Conservation (phyloP, 2,113 vertebrate species). For the Pantherophis guttatus region DNA sequence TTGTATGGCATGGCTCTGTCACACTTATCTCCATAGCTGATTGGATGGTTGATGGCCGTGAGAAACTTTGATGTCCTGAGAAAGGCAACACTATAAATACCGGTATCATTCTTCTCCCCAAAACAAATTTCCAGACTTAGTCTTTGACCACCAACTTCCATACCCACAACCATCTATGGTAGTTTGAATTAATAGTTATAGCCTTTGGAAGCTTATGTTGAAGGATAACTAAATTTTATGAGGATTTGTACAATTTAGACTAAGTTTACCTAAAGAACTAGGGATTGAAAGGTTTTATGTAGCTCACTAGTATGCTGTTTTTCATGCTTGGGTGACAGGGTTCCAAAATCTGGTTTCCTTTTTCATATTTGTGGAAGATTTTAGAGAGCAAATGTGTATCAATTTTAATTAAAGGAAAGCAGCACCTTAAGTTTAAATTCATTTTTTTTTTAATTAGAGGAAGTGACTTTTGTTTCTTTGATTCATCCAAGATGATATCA, state of each 20-base stretch:
- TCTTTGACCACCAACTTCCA: background rate
- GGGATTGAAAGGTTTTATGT: background rate
- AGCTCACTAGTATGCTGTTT: background rate
- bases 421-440: background rate
- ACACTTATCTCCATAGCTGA: background rate
- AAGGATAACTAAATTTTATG: background rate
- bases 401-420: background rate
- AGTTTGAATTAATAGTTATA: background rate
- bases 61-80: background rate
- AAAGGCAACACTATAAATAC: background rate
- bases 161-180: background rate
- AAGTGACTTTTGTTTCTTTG: background rate
- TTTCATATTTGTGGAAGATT: background rate
- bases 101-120: background rate
- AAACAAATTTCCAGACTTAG: background rate
- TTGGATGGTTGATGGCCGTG: background rate
- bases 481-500: background rate
- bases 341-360: background rate
- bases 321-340: background rate
- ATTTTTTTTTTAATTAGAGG: background rate
- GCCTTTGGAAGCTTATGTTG: background rate
- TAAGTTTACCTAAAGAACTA: background rate
- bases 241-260: background rate
- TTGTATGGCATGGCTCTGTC: background rate
- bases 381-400: background rate